Percentiles rank a stretch among this genome's conserved stretches.
These are phyloP conservation scores for Nycticebus coucang DNA, from an alignment of 2,113 vertebrate genomes.

Conservation along the genomic window DNA sequence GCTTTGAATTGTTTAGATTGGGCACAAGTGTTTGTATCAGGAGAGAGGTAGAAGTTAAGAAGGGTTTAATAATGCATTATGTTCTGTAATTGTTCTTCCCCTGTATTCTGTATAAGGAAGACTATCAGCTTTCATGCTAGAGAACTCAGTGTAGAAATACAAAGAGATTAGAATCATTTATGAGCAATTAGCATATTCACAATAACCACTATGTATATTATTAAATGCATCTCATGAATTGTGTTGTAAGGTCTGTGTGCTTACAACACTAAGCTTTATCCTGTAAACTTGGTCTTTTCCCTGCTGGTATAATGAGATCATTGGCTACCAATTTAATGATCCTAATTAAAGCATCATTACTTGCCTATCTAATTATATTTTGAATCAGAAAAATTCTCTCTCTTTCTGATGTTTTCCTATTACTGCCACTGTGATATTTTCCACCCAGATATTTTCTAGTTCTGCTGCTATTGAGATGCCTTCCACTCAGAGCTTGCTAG, in stretches of 20 bases:
- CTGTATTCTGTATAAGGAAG: not conserved
- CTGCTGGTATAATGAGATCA: not conserved
- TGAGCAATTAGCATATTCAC: constrained; percentile 32
- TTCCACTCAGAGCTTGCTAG: not conserved
- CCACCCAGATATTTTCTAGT: not conserved
- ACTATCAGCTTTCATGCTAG: not conserved
- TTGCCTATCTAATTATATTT: not conserved
- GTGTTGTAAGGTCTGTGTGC: not conserved
- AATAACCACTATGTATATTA: constrained; percentile 27
- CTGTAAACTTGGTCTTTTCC: not conserved
- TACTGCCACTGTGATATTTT: not conserved
- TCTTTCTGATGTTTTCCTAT: not conserved
- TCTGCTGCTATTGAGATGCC: not conserved
- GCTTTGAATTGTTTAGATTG: not conserved
- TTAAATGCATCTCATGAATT: constrained; percentile 29
- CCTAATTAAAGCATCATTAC: constrained; percentile 30
- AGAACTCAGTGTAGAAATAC: constrained; percentile 5
- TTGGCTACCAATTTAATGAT: not conserved
- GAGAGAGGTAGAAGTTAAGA: not conserved
- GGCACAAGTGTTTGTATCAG: not conserved
- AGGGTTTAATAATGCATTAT: not conserved
- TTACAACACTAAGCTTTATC: constrained; percentile 32
- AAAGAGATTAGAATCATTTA: constrained; percentile 44
- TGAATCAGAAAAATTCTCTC: not conserved
- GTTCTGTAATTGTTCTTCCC: not conserved